Conservation (phyloP, 1,140 invertebrate species). For the Grapholita molesta region DNA sequence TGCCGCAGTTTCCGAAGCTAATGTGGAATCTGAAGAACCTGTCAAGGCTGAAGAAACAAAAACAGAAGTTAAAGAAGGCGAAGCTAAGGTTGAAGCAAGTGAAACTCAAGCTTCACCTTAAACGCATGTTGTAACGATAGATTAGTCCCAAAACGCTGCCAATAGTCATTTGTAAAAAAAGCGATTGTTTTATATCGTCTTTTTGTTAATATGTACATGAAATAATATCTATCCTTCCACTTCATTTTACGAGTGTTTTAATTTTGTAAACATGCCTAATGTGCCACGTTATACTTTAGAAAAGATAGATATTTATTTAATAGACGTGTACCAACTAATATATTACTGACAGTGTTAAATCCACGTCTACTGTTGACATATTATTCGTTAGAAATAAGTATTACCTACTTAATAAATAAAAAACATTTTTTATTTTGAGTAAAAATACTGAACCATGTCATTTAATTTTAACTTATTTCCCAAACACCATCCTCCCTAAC, state of each 20-base stretch:
- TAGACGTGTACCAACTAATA: background rate
- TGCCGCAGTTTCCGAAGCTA: constrained; percentile 8
- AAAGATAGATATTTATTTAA: background rate
- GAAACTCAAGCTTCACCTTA: constrained; percentile 9
- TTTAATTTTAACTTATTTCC: background rate
- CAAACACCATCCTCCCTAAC: no score
- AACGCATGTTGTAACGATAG: constrained; percentile 2
- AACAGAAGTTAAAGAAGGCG: constrained; percentile 5
- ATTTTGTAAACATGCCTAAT: background rate
- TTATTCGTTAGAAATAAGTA: background rate
- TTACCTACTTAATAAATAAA: background rate
- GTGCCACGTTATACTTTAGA: background rate
- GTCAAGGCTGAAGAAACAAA: constrained; percentile 15
- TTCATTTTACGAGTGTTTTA: background rate
- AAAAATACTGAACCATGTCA: background rate
- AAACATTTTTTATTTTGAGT: background rate
- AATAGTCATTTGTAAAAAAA: background rate
- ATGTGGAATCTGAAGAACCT: constrained; percentile 13
- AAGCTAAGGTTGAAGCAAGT: constrained; percentile 21
- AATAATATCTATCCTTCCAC: background rate
- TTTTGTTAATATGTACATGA: background rate
- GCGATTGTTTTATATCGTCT: background rate
- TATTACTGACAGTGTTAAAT: background rate
- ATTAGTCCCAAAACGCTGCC: constrained; percentile 16
- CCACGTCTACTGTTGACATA: constrained; percentile 16